phyloP scores from a whole-genome alignment of 1,140 invertebrate species.

The Trissolcus basalis region DNA sequence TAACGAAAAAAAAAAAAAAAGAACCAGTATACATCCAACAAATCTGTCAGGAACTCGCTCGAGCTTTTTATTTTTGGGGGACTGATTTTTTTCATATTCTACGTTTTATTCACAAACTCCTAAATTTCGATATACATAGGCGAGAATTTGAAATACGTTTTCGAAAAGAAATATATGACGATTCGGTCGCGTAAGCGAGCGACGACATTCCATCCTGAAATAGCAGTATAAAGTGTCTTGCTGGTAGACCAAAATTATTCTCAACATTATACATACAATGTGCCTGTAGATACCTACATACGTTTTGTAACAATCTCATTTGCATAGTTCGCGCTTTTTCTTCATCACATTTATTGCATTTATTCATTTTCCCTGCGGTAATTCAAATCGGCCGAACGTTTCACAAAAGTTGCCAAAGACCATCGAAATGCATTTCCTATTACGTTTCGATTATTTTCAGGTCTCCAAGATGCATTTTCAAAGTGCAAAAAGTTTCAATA shows the following conservation, averaged over 20 bases:
- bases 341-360: background rate
- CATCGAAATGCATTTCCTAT: no score
- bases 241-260: conserved; percentile 51
- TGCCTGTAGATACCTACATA: conserved; percentile 31
- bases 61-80: conserved; percentile 11
- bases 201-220: conserved; percentile 54
- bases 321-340: conserved; percentile 13
- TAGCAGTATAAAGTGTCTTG: conserved; percentile 48
- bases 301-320: conserved; percentile 26
- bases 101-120: conserved; percentile 23
- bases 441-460: no score
- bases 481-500: no score
- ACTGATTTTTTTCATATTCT: conserved; percentile 11
- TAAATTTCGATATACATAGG: conserved; percentile 50
- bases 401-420: no score
- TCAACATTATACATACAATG: conserved; percentile 53
- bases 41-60: background rate
- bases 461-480: no score
- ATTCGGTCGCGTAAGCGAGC: conserved; percentile 39
- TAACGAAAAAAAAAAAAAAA: no score
- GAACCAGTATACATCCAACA: no score
- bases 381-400: no score
- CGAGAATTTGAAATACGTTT: conserved; percentile 50
- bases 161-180: conserved; percentile 57
- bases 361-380: background rate